A percentile compares a stretch with the other conserved stretches of the same genome.
phyloP scores from a whole-genome alignment of 2,113 vertebrate genomes.

The Neodon shergylaensis region DNA sequence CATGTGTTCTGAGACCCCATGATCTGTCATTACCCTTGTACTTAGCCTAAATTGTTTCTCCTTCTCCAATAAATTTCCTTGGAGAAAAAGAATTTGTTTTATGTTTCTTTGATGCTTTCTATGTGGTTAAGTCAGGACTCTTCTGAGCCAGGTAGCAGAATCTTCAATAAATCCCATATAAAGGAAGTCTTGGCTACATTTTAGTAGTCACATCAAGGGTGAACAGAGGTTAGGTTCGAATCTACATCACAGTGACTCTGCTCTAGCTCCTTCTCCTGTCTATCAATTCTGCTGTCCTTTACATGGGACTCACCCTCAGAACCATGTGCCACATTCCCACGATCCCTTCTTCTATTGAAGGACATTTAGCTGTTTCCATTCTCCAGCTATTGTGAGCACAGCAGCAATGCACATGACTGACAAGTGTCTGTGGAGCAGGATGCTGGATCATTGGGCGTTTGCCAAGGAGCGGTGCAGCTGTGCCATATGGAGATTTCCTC shows the following conservation, averaged over 20 bases:
- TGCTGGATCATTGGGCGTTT: neutral
- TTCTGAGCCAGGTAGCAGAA: fast-evolving
- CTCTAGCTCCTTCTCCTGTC: fast-evolving
- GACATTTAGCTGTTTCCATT: neutral
- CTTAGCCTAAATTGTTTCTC: neutral
- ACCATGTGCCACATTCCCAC: too few relatives aligned
- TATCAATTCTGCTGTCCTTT: neutral
- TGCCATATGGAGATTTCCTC: neutral
- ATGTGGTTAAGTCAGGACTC: neutral
- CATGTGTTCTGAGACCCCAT: neutral
- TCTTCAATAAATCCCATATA: neutral
- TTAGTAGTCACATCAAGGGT: too few relatives aligned
- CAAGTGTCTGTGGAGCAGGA: neutral
- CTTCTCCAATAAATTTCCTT: neutral
- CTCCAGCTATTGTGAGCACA: too few relatives aligned
- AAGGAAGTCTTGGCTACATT: neutral
- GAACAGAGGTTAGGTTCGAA: neutral
- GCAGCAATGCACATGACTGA: neutral
- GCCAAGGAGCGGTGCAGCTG: too few relatives aligned
- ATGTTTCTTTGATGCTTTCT: neutral
- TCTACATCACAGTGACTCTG: fast-evolving
- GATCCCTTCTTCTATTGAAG: neutral
- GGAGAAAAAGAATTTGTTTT: neutral
- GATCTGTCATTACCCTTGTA: neutral
- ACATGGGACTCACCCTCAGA: neutral